Evolutionary conservation across 1,140 invertebrate species (phyloP).

Genomic region (Drosophila neocordata): DNA sequence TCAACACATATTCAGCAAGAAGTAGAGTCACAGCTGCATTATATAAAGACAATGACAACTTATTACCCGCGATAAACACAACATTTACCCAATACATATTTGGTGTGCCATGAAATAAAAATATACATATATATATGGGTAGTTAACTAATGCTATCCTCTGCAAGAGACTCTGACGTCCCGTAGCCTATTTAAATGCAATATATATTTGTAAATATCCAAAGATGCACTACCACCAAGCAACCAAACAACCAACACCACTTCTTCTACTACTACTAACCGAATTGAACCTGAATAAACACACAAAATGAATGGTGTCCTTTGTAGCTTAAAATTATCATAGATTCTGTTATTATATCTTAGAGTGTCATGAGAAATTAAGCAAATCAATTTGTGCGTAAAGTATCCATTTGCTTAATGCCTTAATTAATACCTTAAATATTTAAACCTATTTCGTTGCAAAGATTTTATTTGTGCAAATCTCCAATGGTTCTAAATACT

Average conservation of each 20-base stretch:
- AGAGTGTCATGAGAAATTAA: background rate
- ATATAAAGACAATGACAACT: conserved; percentile 15
- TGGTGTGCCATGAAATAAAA: conserved; percentile 50
- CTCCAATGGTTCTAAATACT: no score
- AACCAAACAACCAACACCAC: conserved; percentile 6
- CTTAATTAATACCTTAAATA: no score
- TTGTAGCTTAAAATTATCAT: background rate
- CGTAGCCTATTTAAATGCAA: conserved; percentile 48
- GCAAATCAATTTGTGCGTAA: background rate
- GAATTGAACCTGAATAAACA: background rate
- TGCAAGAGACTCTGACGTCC: no score
- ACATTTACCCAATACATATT: conserved; percentile 11
- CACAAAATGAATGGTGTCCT: background rate
- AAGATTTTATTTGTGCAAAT: no score
- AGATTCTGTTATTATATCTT: background rate
- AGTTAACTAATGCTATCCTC: background rate
- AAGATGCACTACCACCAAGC: conserved; percentile 27
- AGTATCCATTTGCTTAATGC: background rate
- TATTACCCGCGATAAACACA: background rate
- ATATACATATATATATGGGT: background rate
- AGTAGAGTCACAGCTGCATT: conserved; percentile 6
- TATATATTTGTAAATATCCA: conserved; percentile 53
- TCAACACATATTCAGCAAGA: conserved; percentile 18
- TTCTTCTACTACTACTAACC: conserved; percentile 9
- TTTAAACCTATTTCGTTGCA: no score